Percentiles rank a stretch among this genome's conserved stretches.
These are phyloP conservation scores for Brachionus rotundiformis DNA, from an alignment of 1,140 invertebrate genomes.

Conservation along the genomic window DNA sequence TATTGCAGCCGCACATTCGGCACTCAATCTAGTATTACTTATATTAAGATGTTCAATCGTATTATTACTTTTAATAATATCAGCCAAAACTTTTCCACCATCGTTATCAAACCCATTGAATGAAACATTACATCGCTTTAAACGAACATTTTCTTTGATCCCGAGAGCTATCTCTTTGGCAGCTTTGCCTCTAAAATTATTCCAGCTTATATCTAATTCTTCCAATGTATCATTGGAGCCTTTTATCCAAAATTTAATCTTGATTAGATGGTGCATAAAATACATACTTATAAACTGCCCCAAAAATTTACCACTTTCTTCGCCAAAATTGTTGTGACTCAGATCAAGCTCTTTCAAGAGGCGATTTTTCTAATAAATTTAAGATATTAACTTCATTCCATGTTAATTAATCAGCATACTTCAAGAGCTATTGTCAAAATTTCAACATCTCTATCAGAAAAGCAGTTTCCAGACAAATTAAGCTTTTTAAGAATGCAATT, in stretches of 20 bases:
- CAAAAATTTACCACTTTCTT: conserved; percentile 58
- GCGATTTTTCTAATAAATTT: conserved; percentile 55
- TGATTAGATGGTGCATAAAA: background rate
- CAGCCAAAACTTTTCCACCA: conserved; percentile 60
- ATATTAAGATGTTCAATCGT: conserved; percentile 60
- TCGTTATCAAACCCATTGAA: conserved; percentile 63
- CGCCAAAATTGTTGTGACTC: conserved; percentile 60
- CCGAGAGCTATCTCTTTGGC: conserved; percentile 61
- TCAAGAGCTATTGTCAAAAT: conserved; percentile 57
- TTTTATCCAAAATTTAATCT: conserved; percentile 51
- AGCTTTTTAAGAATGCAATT: conserved; percentile 55
- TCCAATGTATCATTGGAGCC: conserved; percentile 63
- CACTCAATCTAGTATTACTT: conserved; percentile 60
- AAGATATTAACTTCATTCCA: background rate
- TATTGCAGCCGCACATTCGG: conserved; percentile 57
- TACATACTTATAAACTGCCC: conserved; percentile 60
- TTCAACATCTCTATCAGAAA: conserved; percentile 56
- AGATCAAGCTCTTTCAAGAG: conserved; percentile 58
- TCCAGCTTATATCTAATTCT: conserved; percentile 62
- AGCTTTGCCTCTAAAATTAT: conserved; percentile 59
- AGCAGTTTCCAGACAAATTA: conserved; percentile 58
- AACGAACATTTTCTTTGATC: conserved; percentile 62
- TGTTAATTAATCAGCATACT: conserved; percentile 53
- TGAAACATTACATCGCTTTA: conserved; percentile 60
- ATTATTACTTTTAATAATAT: conserved; percentile 59